Base-by-base conservation (phyloP, 53 echinoderm and acorn worm species). In the Glandiceps talaboti region DNA sequence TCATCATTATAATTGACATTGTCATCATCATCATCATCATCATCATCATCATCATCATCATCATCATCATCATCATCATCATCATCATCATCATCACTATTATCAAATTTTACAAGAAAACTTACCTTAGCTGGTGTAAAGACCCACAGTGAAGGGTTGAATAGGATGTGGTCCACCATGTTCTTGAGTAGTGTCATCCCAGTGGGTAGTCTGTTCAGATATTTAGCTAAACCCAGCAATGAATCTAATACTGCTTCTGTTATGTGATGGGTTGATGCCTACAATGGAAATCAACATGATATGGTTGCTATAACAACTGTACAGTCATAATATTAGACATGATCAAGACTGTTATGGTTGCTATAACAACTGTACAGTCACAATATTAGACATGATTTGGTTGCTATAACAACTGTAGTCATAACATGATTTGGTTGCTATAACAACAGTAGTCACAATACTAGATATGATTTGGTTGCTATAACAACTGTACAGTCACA, bases 111-210 rank as follows among this genome's bases (percentile, higher is more conserved):
- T 45, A 12, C 64, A 45, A 45, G 20, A 6, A 45, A 6, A 45
- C 64, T 33, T 75, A 97, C 97, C 97, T 93, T 97, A 82, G 90
- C 91, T 27, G 93, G 97, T 20, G 91, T 97, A 79, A 90, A 91
- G 28, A 94, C 93, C 94, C 94, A 94, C 30, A 97, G 81, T 28
- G 87, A 85, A 27, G 94, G 97, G 79, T 97, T 97, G 89, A 97
- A 97, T 14, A 97, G 86, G 72, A 94, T 97, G 81, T 97, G 93
- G 32, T 97, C 97, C 31, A 99, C 99, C 28, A 99, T 87, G 79
- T 99, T 94, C 31, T 93, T 85, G 14, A 99, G 86, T 73, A 99
- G 86, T 81, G 94, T 91, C 27, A 87, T 86, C 27, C 94, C 94
- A 26, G 94, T 91, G 25, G 94, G 99, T 28, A 94, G 85, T 80